phyloP scores from a whole-genome alignment of 2,888 invertebrate species.

The Catocala fraxini region DNA sequence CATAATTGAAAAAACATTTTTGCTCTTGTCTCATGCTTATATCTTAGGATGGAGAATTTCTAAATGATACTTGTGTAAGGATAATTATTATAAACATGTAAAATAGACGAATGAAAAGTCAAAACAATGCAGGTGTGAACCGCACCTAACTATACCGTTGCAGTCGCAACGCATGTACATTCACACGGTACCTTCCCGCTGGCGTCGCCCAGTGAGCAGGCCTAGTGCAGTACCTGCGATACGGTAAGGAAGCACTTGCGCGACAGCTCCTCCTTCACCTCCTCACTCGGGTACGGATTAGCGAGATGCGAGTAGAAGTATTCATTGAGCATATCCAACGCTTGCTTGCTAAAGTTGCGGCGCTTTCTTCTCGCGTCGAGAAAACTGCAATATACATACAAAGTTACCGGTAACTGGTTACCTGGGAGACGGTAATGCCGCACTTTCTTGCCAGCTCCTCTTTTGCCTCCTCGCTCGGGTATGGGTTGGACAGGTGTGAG shows the following conservation, averaged over 20 bases:
- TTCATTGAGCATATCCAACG: constrained; percentile 98
- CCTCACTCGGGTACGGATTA: constrained; percentile 99
- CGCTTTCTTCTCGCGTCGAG: constrained; percentile 93
- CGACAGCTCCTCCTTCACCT: constrained; percentile 98
- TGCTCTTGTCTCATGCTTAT: no score
- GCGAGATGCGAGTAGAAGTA: constrained; percentile 99
- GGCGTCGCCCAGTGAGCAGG: background rate
- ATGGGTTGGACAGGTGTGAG: constrained; percentile 99
- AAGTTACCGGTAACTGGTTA: constrained; percentile 62
- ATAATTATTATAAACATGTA: no score
- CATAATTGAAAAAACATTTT: no score
- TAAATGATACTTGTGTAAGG: no score
- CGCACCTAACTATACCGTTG: background rate
- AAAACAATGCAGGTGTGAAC: background rate
- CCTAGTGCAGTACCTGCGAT: constrained; percentile 90
- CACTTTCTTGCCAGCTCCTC: constrained; percentile 99
- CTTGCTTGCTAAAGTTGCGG: constrained; percentile 98
- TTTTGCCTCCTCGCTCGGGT: constrained; percentile 99
- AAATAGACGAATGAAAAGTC: no score
- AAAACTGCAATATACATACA: constrained; percentile 74
- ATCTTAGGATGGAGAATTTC: no score
- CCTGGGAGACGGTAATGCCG: constrained; percentile 99
- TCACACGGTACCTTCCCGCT: background rate
- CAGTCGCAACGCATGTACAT: background rate
- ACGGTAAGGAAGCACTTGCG: constrained; percentile 98